phyloP scores from a whole-genome alignment of 53 echinoderm and acorn worm species.

The Echinarachnius parma region DNA sequence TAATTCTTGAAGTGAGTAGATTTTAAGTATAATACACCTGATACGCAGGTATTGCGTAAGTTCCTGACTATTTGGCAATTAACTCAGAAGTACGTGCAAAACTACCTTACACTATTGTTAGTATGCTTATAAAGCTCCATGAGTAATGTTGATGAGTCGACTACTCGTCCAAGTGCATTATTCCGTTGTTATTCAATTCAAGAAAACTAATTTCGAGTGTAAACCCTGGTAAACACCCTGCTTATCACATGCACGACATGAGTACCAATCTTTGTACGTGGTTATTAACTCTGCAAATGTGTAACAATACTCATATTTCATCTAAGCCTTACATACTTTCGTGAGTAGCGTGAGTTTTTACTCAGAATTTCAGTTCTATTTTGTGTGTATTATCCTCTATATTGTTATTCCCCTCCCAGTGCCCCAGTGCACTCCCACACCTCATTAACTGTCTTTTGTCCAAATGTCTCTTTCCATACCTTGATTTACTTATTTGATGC shows the following conservation, averaged over 20 bases:
- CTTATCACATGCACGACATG: conserved; percentile 8
- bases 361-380: conserved; percentile 10
- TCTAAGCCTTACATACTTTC: conserved; percentile 1
- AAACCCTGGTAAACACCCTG: neutral
- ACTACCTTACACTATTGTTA: neutral
- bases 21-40: neutral
- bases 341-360: neutral
- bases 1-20: too few relatives aligned
- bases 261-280: neutral
- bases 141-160: conserved; percentile 11
- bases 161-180: conserved; percentile 13
- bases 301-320: neutral
- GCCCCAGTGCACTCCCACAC: too few relatives aligned
- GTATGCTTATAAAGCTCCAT: neutral
- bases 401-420: too few relatives aligned
- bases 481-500: too few relatives aligned
- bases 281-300: conserved; percentile 5
- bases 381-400: too few relatives aligned
- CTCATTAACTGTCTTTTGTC: too few relatives aligned
- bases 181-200: conserved; percentile 3
- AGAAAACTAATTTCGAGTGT: neutral
- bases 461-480: too few relatives aligned
- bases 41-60: conserved; percentile 3
- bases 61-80: neutral
- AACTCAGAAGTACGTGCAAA: conserved; percentile 4